Evolutionary conservation across 2,797 vertebrate genomes (phyloP).

Genomic region (Sebastes vulpes): DNA sequence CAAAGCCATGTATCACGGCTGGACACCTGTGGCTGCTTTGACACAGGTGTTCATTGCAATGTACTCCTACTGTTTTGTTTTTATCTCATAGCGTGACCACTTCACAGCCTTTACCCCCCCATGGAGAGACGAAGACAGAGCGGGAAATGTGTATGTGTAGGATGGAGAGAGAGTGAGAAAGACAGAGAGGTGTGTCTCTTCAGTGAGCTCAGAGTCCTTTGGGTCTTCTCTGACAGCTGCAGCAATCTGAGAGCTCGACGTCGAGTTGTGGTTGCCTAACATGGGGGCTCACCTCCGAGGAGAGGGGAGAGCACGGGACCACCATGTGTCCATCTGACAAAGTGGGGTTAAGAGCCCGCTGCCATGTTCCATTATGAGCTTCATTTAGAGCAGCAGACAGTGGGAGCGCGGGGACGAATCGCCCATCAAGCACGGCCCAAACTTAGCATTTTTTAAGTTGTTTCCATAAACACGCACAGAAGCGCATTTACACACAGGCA

Average conservation of each 20-base stretch:
- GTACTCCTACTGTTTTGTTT: constrained; percentile 5
- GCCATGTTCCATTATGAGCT: constrained; percentile 70
- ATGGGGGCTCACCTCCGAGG: constrained; percentile 44
- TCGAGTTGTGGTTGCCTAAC: constrained; percentile 27
- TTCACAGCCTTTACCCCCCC: constrained; percentile 24
- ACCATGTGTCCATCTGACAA: constrained; percentile 63
- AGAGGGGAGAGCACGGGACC: constrained; percentile 34
- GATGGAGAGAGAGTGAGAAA: constrained; percentile 5
- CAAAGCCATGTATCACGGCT: neutral
- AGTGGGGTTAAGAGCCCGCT: constrained; percentile 70
- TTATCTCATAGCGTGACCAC: constrained; percentile 16
- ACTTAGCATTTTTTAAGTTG: constrained; percentile 7
- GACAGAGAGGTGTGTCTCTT: constrained; percentile 37
- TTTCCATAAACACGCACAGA: constrained; percentile 7
- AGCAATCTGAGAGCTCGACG: constrained; percentile 62
- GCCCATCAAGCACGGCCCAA: constrained; percentile 20
- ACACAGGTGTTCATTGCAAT: constrained; percentile 39
- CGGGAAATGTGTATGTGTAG: constrained; percentile 8
- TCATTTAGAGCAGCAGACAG: constrained; percentile 57
- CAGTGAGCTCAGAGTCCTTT: constrained; percentile 41
- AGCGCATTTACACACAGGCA: constrained; percentile 12
- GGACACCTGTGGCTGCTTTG: constrained; percentile 47
- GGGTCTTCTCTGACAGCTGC: constrained; percentile 66
- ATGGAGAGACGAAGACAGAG: neutral
- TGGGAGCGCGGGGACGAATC: constrained; percentile 24